phyloP scores from a whole-genome alignment of 1,140 invertebrate species.

The Penaeus chinensis region DNA sequence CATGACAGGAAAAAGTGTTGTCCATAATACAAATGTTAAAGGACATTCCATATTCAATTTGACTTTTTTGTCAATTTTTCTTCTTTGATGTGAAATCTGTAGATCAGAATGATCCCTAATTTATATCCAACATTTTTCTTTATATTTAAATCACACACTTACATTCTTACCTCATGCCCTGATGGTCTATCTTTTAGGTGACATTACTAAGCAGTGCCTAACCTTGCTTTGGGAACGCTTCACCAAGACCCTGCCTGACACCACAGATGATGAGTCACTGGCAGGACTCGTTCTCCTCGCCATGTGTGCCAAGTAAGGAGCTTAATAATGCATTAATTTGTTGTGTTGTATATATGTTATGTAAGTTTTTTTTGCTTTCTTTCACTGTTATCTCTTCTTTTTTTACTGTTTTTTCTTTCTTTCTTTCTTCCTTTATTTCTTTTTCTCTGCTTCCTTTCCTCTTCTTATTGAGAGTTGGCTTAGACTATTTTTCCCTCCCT shows the following conservation, averaged over 20 bases:
- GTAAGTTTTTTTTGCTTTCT: too few species aligned
- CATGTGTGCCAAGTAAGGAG: constrained; percentile 76
- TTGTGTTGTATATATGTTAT: background rate
- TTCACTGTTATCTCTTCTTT: too few species aligned
- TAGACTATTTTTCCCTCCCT: background rate
- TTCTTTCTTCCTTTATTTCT: too few species aligned
- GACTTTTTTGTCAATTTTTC: too few species aligned
- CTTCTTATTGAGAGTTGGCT: too few species aligned
- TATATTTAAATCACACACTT: background rate
- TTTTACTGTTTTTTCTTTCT: too few species aligned
- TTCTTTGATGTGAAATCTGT: too few species aligned
- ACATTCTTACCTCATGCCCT: background rate
- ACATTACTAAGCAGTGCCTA: constrained; percentile 72
- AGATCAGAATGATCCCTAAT: too few species aligned
- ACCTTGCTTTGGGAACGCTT: constrained; percentile 84
- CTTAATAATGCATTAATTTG: background rate
- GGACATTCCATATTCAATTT: too few species aligned
- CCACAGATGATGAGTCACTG: constrained; percentile 76
- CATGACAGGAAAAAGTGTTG: too few species aligned
- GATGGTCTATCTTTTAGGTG: constrained; percentile 67
- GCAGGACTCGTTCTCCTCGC: constrained; percentile 79
- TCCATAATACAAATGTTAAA: too few species aligned
- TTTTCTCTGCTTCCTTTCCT: too few species aligned
- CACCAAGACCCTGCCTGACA: constrained; percentile 79
- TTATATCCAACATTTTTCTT: background rate